Conservation (phyloP, 2,797 vertebrate species). For the Silurus lanzhouensis region DNA sequence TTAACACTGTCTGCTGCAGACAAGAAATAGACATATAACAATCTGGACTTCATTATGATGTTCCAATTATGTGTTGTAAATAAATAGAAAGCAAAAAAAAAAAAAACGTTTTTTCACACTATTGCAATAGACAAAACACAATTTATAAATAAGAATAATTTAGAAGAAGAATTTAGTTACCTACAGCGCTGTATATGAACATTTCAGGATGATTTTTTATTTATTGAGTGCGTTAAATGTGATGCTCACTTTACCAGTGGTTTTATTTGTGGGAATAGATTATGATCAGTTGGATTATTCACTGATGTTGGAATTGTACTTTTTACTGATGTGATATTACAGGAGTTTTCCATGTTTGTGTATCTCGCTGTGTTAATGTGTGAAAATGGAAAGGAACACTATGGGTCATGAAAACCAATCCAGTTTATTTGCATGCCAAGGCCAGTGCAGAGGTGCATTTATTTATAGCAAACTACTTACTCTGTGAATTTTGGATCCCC, state of each 20-base stretch:
- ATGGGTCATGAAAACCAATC: neutral
- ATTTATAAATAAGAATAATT: neutral
- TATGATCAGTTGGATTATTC: neutral
- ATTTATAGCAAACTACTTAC: conserved; percentile 14
- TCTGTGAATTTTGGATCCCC: conserved; percentile 32
- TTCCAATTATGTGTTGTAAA: neutral
- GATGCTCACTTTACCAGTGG: neutral
- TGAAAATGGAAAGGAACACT: neutral
- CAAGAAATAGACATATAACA: neutral
- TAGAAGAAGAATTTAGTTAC: neutral
- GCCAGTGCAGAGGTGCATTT: neutral
- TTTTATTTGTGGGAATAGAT: neutral
- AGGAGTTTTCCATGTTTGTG: neutral
- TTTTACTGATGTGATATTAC: neutral
- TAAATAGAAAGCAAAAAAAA: neutral
- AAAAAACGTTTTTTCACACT: neutral
- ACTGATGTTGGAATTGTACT: neutral
- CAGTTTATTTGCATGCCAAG: conserved; percentile 44
- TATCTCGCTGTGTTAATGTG: neutral
- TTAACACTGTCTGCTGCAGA: neutral
- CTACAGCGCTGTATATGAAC: neutral
- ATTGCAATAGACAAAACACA: neutral
- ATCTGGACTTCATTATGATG: neutral
- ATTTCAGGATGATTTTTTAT: neutral
- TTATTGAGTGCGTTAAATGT: neutral